Evolutionary conservation across 2,797 vertebrate species (phyloP), one percentile per base, ranked within the genome.

Genomic region (Picus viridis): DNA sequence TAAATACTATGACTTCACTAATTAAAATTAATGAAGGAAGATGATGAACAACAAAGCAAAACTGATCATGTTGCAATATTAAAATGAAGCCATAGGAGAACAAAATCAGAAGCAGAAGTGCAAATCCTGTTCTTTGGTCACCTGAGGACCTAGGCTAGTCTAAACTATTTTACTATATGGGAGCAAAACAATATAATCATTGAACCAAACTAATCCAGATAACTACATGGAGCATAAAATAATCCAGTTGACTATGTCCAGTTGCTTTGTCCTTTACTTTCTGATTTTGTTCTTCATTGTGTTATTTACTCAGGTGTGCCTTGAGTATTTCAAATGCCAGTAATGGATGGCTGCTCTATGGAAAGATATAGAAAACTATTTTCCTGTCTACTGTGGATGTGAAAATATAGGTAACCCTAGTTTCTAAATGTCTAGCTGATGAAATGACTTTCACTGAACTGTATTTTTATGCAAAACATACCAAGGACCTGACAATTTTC

Each of bases 21-120:
- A 82, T 65, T 86, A 83, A 90, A 94, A 88, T 86, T 86, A 74
- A 89, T 80, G 51, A 72, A 77, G 51, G 17, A 62, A 76, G 74
- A 8, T 23, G 22, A 79, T 62, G 39, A 39, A 39, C 32, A 73
- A 88, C 57, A 94, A 93, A 90, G 23, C 58, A 43, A 64, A 89
- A 73, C 12, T 61, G 7, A 63, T 73, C 20, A 26, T 61, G 45
- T 26, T 81, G 4, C 34, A 70, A 79, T 65, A 39, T 79, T 61
- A 80, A 62, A 79, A 74, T 34, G 58, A 92, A 93, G 90, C 23
- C 15, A 41, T 41, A 58, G 12, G 19, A 34, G 84, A 83, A 78
- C 5, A 30, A 79, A 82, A 72, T 62, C 30, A 58, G 39, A 76
- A 72, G 11, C 30, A 76, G 17, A 88, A 65, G 23, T 16, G 43